phyloP scores from a whole-genome alignment of 1,140 invertebrate genomes.

The Andrena cerasifolii region DNA sequence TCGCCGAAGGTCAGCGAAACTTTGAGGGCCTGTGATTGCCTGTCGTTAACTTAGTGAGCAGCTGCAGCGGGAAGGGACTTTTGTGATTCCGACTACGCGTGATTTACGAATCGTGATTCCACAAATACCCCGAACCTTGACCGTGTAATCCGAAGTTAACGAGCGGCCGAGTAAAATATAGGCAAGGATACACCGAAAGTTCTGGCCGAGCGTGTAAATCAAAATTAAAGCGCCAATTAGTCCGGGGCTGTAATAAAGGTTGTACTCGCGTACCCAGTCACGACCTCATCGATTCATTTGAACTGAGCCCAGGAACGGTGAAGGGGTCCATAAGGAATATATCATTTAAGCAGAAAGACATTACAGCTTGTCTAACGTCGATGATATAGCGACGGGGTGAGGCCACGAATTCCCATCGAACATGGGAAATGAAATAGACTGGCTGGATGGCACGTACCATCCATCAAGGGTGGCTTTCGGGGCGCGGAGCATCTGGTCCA shows the following conservation, averaged over 20 bases:
- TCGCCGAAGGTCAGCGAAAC: too few relatives aligned
- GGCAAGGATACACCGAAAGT: too few relatives aligned
- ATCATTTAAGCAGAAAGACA: slow-evolving; percentile 41
- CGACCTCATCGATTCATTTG: not conserved
- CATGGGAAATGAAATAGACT: slow-evolving; percentile 30
- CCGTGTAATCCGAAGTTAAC: too few relatives aligned
- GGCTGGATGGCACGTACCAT: slow-evolving; percentile 1
- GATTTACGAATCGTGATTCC: too few relatives aligned
- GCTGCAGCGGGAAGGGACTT: too few relatives aligned
- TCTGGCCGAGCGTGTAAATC: slow-evolving; percentile 5
- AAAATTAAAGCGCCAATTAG: slow-evolving; percentile 19
- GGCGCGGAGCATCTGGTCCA: not conserved
- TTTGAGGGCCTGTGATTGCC: too few relatives aligned
- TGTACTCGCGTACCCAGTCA: not conserved
- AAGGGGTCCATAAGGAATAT: slow-evolving; percentile 17
- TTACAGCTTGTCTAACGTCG: slow-evolving; percentile 24
- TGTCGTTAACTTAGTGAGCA: too few relatives aligned
- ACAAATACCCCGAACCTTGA: too few relatives aligned
- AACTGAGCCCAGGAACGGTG: not conserved
- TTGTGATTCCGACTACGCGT: too few relatives aligned
- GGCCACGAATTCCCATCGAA: slow-evolving; percentile 31
- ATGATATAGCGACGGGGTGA: not conserved
- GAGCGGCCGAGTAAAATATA: too few relatives aligned
- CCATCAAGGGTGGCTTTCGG: slow-evolving; percentile 26
- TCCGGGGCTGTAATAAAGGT: too few relatives aligned